Evolutionary conservation across 2,797 vertebrate genomes (phyloP).

Genomic region (Tolypeutes matacus): DNA sequence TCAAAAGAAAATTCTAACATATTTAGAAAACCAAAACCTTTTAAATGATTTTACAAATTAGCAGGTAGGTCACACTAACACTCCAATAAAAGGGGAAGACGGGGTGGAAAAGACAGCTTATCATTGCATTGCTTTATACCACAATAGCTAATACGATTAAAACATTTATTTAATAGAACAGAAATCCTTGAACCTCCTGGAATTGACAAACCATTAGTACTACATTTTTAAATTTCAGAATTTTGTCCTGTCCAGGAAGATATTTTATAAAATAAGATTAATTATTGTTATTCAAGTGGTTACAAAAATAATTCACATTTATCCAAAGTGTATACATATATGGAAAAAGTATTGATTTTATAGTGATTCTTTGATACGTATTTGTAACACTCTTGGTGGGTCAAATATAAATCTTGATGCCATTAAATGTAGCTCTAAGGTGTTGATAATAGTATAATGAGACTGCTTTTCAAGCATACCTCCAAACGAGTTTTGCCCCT

Average conservation of each 20-base stretch:
- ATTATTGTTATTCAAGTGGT: slow-evolving; percentile 25
- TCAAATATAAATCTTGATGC: slow-evolving; percentile 42
- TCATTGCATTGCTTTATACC: slow-evolving; percentile 69
- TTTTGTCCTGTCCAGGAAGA: slow-evolving; percentile 56
- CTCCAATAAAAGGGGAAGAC: slow-evolving; percentile 6
- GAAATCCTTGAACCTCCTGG: slow-evolving; percentile 78
- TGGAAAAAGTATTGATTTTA: slow-evolving; percentile 31
- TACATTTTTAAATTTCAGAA: slow-evolving; percentile 70
- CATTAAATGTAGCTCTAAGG: slow-evolving; percentile 1
- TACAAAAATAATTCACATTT: slow-evolving; percentile 50
- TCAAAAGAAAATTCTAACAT: slow-evolving; percentile 62
- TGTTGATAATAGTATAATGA: background rate
- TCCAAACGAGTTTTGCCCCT: background rate
- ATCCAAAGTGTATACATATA: slow-evolving; percentile 41
- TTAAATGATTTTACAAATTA: slow-evolving; percentile 77
- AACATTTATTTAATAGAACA: slow-evolving; percentile 77
- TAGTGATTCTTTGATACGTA: slow-evolving; percentile 31
- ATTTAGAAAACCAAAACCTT: slow-evolving; percentile 80
- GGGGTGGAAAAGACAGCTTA: background rate
- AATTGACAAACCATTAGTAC: slow-evolving; percentile 44
- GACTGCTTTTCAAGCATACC: background rate
- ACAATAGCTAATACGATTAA: slow-evolving; percentile 76
- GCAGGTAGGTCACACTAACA: slow-evolving; percentile 72
- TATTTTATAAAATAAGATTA: slow-evolving; percentile 32
- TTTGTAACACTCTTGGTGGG: slow-evolving; percentile 40